These are phyloP conservation scores for Shinisaurus crocodilurus DNA, from an alignment of 2,113 vertebrate genomes.

Conservation along the genomic window DNA sequence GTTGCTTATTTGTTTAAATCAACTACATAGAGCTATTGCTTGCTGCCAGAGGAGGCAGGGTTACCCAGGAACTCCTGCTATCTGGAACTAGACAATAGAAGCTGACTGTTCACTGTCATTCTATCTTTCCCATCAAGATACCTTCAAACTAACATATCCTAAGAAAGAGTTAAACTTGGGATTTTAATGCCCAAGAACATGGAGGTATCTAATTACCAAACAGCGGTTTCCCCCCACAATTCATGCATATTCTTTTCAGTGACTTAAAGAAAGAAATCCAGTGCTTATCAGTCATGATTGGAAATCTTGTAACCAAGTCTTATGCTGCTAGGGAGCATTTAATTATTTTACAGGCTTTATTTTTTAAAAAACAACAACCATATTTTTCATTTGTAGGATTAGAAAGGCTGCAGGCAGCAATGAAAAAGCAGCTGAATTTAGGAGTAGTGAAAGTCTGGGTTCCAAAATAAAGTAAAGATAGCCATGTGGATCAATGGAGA, in stretches of 20 bases:
- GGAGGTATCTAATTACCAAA: not conserved
- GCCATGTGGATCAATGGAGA: constrained; percentile 2
- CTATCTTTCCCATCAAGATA: not conserved
- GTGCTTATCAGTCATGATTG: not conserved
- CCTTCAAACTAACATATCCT: not conserved
- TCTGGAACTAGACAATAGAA: not conserved
- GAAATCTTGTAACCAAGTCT: not conserved
- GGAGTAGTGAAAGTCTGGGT: not conserved
- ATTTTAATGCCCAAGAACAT: not conserved
- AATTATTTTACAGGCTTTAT: not conserved
- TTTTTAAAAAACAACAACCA: no score
- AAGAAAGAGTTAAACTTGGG: not conserved
- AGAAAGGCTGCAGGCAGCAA: not conserved
- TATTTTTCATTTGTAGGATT: not conserved
- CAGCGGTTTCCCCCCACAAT: not conserved
- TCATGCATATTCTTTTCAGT: not conserved
- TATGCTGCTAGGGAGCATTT: not conserved
- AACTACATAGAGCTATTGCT: not conserved
- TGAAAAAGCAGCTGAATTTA: not conserved
- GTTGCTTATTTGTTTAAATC: constrained; percentile 1
- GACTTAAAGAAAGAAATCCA: not conserved
- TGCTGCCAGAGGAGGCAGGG: not conserved
- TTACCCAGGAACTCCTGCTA: not conserved
- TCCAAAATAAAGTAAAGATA: not conserved
- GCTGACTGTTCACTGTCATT: not conserved